Evolutionary conservation across 2,113 vertebrate species (phyloP).

Genomic region (Philantomba maxwellii): DNA sequence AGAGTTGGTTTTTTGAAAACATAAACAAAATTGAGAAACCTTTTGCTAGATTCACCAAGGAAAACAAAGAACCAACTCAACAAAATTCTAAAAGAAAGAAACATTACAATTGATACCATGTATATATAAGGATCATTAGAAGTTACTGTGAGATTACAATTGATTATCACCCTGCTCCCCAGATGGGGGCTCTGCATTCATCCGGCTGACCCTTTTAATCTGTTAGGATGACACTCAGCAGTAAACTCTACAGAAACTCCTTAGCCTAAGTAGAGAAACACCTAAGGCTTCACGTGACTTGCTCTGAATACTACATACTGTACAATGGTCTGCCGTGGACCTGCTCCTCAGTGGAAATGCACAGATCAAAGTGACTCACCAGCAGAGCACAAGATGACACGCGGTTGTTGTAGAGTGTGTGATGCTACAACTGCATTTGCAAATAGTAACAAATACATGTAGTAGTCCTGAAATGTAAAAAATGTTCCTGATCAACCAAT

Average conservation of each 20-base stretch:
- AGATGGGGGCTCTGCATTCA: neutral
- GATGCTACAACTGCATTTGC: accelerated
- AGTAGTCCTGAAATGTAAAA: neutral
- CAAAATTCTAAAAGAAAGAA: neutral
- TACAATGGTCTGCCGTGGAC: neutral
- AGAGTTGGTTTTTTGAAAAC: neutral
- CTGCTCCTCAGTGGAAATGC: neutral
- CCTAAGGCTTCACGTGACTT: neutral
- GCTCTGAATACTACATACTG: neutral
- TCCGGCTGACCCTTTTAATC: neutral
- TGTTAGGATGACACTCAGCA: neutral
- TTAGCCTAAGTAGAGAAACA: neutral
- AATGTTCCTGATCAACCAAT: neutral
- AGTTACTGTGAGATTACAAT: neutral
- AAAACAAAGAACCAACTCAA: neutral
- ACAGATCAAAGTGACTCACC: neutral
- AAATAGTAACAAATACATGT: too few species aligned
- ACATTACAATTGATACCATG: neutral
- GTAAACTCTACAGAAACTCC: neutral
- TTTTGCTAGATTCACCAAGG: neutral
- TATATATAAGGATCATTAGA: neutral
- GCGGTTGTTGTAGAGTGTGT: neutral
- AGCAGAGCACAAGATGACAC: neutral
- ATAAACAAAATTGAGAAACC: neutral
- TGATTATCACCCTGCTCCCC: neutral